Evolutionary conservation across 2,113 vertebrate genomes (phyloP).

Genomic region (Odobenus rosmarus): DNA sequence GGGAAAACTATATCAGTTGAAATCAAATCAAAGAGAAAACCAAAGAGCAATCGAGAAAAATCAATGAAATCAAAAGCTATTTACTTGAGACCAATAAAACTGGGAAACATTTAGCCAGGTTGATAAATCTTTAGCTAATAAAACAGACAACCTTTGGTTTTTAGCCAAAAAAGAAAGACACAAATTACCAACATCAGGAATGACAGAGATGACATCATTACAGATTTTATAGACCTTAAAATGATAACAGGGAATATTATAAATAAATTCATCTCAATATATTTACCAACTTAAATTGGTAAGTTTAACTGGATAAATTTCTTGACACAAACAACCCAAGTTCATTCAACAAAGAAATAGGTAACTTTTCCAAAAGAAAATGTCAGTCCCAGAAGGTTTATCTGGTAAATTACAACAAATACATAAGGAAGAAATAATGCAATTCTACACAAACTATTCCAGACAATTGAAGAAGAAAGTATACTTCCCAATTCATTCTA

Average conservation of each 20-base stretch:
- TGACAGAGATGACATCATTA: not conserved
- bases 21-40: slow-evolving; percentile 5
- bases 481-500: not conserved
- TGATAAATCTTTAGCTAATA: not conserved
- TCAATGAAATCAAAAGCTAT: not conserved
- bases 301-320: not conserved
- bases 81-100: not conserved
- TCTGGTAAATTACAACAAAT: not conserved
- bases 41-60: slow-evolving; percentile 20
- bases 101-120: not conserved
- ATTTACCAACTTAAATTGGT: not conserved
- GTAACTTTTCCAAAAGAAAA: not conserved
- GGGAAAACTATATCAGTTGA: not conserved
- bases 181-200: not conserved
- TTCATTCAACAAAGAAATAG: not conserved
- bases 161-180: slow-evolving; percentile 31
- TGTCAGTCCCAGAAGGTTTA: not conserved
- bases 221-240: not conserved
- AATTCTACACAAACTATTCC: not conserved
- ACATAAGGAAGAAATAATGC: not conserved
- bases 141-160: not conserved
- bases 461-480: not conserved
- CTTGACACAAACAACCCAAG: not conserved
- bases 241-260: not conserved
- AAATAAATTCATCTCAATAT: slow-evolving; percentile 3